Base-by-base conservation (phyloP, 2,113 vertebrate genomes). In the Nycticebus coucang region DNA sequence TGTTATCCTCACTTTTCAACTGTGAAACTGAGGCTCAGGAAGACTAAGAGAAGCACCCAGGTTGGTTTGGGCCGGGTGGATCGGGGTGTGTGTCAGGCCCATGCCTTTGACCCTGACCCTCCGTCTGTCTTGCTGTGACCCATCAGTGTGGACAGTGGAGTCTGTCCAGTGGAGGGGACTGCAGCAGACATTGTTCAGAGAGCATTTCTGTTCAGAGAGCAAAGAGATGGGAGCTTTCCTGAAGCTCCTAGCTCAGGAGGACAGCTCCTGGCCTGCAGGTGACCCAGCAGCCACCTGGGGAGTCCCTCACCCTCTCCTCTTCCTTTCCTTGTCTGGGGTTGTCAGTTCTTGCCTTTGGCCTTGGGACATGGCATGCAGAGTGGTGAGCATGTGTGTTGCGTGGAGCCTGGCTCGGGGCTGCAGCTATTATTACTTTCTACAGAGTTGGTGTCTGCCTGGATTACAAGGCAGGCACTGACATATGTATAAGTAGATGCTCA, bases 401-500 rank as follows among this genome's bases (percentile, higher is more conserved):
- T 14, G 57, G 22, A 33, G 45, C n/a, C 26, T 57, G 55, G 24
- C 21, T 35, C 21, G 12, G 64, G 59, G n/a, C 77, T 59, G 53
- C 21, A 5, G n/a, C 75, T 69, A 37, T 80, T 59, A 57, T 2
- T 81, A 45, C 59, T 59, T 85, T 71, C 91, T 92, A 8, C 53
- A 75, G 62, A 91, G 35, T 66, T n/a, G 3, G 69, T 84, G 45
- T 90, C 71, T 77, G 88, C 85, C 91, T 66, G 88, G 95, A 75
- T 95, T 84, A 81, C 22, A 80, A 90, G 95, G 86, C 91, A 68
- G 81, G 78, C 91, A 80, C 93, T 92, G 85, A 85, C 93, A 96
- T 93, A 91, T 95, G 93, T 93, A 81, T 81, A 92, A 94, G 94
- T 88, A 92, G 66, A 96, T 71, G 89, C 93, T 97, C 55, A 92